phyloP scores from a whole-genome alignment of 2,797 vertebrate genomes.

The Nannoperca obscura region DNA sequence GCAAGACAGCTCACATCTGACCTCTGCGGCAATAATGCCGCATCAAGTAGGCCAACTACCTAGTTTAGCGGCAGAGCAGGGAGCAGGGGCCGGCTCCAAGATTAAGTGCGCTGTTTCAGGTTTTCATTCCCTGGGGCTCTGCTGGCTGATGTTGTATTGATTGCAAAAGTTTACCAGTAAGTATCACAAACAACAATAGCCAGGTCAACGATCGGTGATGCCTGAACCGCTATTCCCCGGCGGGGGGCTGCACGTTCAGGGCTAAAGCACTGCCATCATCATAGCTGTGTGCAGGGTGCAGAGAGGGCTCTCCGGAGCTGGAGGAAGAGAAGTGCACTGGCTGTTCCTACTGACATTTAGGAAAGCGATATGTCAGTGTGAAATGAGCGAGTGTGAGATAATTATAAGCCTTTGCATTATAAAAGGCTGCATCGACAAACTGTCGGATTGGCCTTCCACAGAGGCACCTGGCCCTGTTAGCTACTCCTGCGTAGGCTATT shows the following conservation, averaged over 20 bases:
- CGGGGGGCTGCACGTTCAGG: slow-evolving; percentile 74
- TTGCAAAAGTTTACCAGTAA: slow-evolving; percentile 98
- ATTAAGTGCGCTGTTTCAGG: slow-evolving; percentile 96
- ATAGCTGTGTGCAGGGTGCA: slow-evolving; percentile 87
- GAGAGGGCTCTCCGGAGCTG: slow-evolving; percentile 76
- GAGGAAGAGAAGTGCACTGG: slow-evolving; percentile 78
- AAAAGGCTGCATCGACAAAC: slow-evolving; percentile 89
- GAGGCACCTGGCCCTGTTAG: slow-evolving; percentile 75
- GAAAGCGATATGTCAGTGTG: slow-evolving; percentile 90
- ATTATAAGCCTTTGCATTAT: slow-evolving; percentile 93
- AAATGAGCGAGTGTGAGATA: slow-evolving; percentile 90
- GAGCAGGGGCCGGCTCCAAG: slow-evolving; percentile 94
- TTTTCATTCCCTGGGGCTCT: slow-evolving; percentile 94
- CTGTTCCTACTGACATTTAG: slow-evolving; percentile 94
- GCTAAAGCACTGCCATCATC: slow-evolving; percentile 85
- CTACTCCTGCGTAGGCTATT: slow-evolving; percentile 71
- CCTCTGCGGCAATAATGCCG: slow-evolving; percentile 96
- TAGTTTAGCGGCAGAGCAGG: slow-evolving; percentile 96
- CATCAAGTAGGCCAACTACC: slow-evolving; percentile 98
- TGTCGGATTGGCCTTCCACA: slow-evolving; percentile 82
- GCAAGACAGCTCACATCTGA: slow-evolving; percentile 94
- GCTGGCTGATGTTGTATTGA: slow-evolving; percentile 96
- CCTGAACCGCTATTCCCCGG: slow-evolving; percentile 90
- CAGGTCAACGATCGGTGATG: slow-evolving; percentile 94
- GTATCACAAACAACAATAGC: slow-evolving; percentile 98